phyloP scores from a whole-genome alignment of 2,888 invertebrate species.

The Perdita meconis region DNA sequence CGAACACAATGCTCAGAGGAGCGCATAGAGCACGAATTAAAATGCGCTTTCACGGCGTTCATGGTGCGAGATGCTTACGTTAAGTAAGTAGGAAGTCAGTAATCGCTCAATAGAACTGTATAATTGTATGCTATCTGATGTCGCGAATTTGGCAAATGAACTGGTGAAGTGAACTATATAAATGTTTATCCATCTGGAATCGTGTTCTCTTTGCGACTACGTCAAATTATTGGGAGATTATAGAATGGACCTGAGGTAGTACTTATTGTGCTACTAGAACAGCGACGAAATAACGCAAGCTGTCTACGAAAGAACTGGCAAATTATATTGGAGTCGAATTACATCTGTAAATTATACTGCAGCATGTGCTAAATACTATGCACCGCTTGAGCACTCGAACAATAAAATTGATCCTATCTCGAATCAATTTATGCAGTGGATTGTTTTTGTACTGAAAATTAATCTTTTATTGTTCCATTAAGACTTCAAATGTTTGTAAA shows the following conservation, averaged over 20 bases:
- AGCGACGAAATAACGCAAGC: slow-evolving; percentile 13
- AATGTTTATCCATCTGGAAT: neutral
- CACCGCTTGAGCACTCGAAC: slow-evolving; percentile 2
- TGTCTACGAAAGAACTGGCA: neutral
- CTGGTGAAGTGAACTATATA: slow-evolving; percentile 11
- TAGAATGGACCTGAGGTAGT: neutral
- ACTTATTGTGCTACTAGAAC: neutral
- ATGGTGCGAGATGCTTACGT: slow-evolving; percentile 59
- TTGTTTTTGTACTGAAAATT: neutral
- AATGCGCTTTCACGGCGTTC: slow-evolving; percentile 73
- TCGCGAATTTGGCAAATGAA: slow-evolving; percentile 23
- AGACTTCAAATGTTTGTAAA: too few species aligned
- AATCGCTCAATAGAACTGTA: slow-evolving; percentile 64
- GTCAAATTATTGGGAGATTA: neutral
- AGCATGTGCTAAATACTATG: slow-evolving; percentile 4
- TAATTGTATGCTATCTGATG: slow-evolving; percentile 28
- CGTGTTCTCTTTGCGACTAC: neutral
- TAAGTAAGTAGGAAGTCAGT: slow-evolving; percentile 68
- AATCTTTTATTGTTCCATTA: too few species aligned
- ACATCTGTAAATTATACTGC: neutral
- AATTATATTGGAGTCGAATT: slow-evolving; percentile 2
- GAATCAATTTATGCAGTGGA: slow-evolving; percentile 9
- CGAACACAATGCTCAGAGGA: slow-evolving; percentile 18
- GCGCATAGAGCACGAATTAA: slow-evolving; percentile 64
- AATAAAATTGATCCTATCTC: neutral